Conservation (phyloP, 2,113 vertebrate species). For the Leucosticte australis region DNA sequence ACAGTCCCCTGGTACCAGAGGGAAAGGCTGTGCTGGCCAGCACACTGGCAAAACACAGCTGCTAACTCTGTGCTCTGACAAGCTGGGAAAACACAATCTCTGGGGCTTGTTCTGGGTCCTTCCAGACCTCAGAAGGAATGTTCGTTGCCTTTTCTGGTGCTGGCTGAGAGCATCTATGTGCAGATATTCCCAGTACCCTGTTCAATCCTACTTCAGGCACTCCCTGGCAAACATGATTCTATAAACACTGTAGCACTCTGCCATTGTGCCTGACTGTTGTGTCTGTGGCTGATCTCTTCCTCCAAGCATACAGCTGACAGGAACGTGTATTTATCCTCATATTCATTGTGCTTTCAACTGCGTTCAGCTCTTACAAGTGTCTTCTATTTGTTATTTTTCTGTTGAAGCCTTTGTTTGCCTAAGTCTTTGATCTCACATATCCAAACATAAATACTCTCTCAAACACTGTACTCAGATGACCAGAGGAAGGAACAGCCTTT, state of each 20-base stretch:
- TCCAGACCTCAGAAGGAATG: not conserved
- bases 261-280: not conserved
- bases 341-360: not conserved
- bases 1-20: not conserved
- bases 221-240: not conserved
- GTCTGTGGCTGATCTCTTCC: not conserved
- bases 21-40: not conserved
- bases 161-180: not conserved
- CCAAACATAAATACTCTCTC: slow-evolving; percentile 10
- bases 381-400: slow-evolving; percentile 39
- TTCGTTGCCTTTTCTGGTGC: not conserved
- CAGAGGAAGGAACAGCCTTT: slow-evolving; percentile 32
- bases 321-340: not conserved
- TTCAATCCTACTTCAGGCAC: not conserved
- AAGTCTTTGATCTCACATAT: slow-evolving; percentile 8
- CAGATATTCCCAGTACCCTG: not conserved
- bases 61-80: no score
- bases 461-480: not conserved
- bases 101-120: not conserved
- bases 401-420: not conserved
- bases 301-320: not conserved
- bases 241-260: not conserved
- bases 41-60: not conserved
- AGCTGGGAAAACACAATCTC: not conserved
- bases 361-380: not conserved